These are phyloP conservation scores for Takifugu ocellatus DNA, from an alignment of 2,797 vertebrate species.

Conservation along the genomic window DNA sequence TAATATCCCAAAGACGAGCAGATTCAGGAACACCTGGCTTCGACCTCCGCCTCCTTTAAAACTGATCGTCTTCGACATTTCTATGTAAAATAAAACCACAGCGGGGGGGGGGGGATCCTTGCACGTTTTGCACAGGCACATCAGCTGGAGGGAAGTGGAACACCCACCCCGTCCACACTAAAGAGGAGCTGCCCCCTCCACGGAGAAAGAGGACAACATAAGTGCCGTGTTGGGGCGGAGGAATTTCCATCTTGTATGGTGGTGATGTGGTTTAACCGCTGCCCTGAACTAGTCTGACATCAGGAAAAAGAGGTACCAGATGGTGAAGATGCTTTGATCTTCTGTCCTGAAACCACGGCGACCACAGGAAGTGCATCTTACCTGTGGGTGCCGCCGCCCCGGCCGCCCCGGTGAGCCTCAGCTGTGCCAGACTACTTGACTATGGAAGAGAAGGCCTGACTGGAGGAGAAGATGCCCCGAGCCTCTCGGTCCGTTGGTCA, in stretches of 20 bases:
- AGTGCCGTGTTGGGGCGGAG: background rate
- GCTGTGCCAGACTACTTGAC: conserved; percentile 71
- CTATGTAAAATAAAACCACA: conserved; percentile 49
- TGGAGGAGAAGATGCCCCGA: conserved; percentile 17
- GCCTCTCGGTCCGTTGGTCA: conserved; percentile 37
- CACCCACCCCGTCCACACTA: conserved; percentile 46
- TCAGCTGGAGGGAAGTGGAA: conserved; percentile 68
- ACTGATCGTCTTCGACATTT: conserved; percentile 55
- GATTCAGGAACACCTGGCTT: conserved; percentile 12
- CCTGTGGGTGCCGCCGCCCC: conserved; percentile 15
- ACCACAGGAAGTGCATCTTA: conserved; percentile 53
- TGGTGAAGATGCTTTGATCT: conserved; percentile 22
- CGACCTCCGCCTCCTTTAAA: conserved; percentile 34
- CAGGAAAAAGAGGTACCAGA: conserved; percentile 14
- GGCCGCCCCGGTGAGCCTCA: conserved; percentile 61
- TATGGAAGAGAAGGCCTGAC: conserved; percentile 20
- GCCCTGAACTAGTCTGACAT: conserved; percentile 24
- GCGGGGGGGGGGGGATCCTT: conserved; percentile 70
- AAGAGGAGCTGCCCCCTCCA: conserved; percentile 38
- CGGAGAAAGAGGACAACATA: background rate
- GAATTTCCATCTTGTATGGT: conserved; percentile 7
- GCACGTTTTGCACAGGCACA: conserved; percentile 83
- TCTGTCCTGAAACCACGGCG: conserved; percentile 41
- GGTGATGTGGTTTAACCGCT: conserved; percentile 6
- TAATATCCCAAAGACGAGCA: conserved; percentile 29